Base-by-base conservation (phyloP, 2,797 vertebrate species). In the Parauchenoglanis punctatus region DNA sequence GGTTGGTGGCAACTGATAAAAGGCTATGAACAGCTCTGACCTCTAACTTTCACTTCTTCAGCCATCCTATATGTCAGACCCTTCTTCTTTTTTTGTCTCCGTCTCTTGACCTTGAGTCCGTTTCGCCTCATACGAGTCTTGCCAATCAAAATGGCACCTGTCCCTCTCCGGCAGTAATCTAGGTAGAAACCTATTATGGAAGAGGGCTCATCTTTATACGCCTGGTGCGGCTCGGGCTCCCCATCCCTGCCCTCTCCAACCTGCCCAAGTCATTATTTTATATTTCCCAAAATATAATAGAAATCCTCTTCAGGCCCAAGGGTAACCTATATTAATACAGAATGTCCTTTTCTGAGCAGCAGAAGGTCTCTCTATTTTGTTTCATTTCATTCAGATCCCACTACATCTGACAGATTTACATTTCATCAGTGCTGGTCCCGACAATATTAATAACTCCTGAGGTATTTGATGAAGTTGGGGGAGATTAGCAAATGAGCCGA, bases 371-470 rank as follows among this genome's bases (percentile, higher is more conserved):
- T 63, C 49, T 28, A 35, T 61, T 73, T 78, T 75, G 88, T 87
- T 87, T 87, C 82, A 88, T 82, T 89, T 88, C 77, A 87, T 83
- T 84, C 76, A 70, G 68, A 87, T 52, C 72, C 59, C 65, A 81
- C 59, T 18, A 49, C 46, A 65, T 89, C 87, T 87, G 85, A 90
- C 61, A 56, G 88, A 93, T 92, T 91, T 90, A 89, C 89, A 92
- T 93, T 91, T 91, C 87, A 92, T 91, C 89, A 90, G 49, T 52
- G 23, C 65, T 35, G 81, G 81, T 85, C 52, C 68, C 81, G 91
- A 90, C 93, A 92, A 92, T 89, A 94, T 94, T 94, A 95, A 94
- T 93, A 91, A 94, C 93, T 93, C 92, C 88, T 86, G 89, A 91
- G 90, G 85, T 91, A 89, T 92, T 87, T 94, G 93, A 94, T 92